Conservation (phyloP, 2,888 invertebrate genomes). For the Craniophora ligustri region DNA sequence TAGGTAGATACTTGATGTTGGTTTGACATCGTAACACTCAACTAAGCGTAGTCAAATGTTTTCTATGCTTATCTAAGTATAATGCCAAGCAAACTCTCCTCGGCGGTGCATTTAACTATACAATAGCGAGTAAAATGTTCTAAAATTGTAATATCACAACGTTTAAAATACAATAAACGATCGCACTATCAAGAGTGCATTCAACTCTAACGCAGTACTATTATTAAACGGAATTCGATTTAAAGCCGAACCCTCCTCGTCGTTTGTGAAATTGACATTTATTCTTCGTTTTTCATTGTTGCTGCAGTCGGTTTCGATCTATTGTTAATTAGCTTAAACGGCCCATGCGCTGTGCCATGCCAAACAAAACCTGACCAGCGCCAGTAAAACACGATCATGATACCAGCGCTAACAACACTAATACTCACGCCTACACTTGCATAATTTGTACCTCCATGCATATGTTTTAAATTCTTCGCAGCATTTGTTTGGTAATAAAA, state of each 20-base stretch:
- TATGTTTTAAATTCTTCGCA: neutral
- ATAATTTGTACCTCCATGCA: neutral
- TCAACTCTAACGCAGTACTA: constrained; percentile 86
- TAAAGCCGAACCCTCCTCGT: constrained; percentile 87
- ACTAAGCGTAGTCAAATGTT: neutral
- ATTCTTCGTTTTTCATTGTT: constrained; percentile 89
- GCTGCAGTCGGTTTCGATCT: constrained; percentile 85
- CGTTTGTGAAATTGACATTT: constrained; percentile 89
- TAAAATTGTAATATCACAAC: constrained; percentile 61
- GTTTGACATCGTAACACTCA: neutral
- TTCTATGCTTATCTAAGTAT: constrained; percentile 8
- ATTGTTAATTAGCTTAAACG: constrained; percentile 88
- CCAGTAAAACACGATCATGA: constrained; percentile 40
- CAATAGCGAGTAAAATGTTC: constrained; percentile 60
- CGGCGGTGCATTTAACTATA: constrained; percentile 38
- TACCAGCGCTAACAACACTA: constrained; percentile 43
- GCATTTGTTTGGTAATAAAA: neutral
- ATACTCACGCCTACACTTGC: constrained; percentile 8
- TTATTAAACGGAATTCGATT: constrained; percentile 88
- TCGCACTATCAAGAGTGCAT: constrained; percentile 85
- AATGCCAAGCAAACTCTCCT: constrained; percentile 8
- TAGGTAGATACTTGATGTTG: no score
- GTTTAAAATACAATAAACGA: constrained; percentile 83
- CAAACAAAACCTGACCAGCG: constrained; percentile 63
- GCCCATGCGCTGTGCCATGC: constrained; percentile 79